These are phyloP conservation scores for Aspidiotus destructor DNA, from an alignment of 2,888 invertebrate genomes.

Conservation along the genomic window DNA sequence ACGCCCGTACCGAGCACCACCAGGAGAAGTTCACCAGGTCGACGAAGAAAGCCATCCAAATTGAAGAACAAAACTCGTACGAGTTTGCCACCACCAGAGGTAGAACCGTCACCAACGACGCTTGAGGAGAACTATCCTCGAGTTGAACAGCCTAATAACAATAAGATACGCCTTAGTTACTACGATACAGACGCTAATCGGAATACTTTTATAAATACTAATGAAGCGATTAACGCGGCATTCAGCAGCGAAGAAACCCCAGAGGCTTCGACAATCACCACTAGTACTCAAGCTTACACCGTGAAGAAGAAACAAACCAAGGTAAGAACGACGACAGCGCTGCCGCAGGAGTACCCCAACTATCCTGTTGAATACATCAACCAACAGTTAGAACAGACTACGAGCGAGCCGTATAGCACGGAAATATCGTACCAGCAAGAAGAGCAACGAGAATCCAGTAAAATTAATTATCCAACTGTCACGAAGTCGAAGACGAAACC, in stretches of 20 bases:
- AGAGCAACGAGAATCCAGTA: conserved; percentile 21
- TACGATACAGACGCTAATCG: conserved; percentile 26
- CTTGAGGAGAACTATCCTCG: not conserved
- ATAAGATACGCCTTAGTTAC: not conserved
- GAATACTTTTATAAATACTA: not conserved
- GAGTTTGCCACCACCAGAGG: too few species aligned
- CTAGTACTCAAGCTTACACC: not conserved
- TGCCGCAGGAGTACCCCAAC: conserved; percentile 37
- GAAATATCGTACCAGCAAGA: conserved; percentile 12
- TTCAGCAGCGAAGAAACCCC: conserved; percentile 3
- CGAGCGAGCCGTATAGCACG: conserved; percentile 6
- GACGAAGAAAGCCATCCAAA: conserved; percentile 24
- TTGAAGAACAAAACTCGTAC: conserved; percentile 16
- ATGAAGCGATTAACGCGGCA: not conserved
- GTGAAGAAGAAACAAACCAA: conserved; percentile 24
- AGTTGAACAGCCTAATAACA: not conserved
- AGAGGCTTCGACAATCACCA: not conserved
- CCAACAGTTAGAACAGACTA: not conserved
- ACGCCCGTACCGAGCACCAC: conserved; percentile 36
- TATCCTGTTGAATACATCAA: conserved; percentile 24
- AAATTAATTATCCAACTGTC: conserved; percentile 16
- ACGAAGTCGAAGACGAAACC: not conserved
- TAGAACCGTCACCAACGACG: not conserved
- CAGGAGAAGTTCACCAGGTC: conserved; percentile 24
- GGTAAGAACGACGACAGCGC: conserved; percentile 42